Base-by-base conservation (phyloP, 1,140 invertebrate genomes). In the Maniola jurtina region DNA sequence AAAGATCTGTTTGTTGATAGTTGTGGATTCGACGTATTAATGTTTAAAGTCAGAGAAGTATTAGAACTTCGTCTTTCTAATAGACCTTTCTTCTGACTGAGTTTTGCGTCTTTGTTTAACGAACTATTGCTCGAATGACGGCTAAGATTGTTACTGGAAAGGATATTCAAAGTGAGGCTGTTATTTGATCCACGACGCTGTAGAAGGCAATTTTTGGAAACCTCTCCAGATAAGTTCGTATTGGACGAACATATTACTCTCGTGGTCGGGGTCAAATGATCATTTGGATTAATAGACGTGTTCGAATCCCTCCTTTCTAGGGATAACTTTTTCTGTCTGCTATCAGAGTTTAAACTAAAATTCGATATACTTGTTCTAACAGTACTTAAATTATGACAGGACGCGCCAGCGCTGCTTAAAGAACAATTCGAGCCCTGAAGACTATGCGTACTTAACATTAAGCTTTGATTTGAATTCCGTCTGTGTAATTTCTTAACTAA, bases 121-220 rank as follows among this genome's bases (percentile, higher is more conserved):
- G 91, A 92, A 76, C 86, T 90, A 54, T 92, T 92, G 64, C 92
- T 92, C 6, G 91, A 92, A 75, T 92, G 92, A n/a, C 92, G 75
- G 68, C 92, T 93, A 0, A 93, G 72, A 59, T 91, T 92, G 33
- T 85, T 88, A 0, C 89, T 84, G 5, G 91, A 91, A 59, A 90
- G 81, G 34, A 93, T 90, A 69, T 93, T 93, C 25, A 93, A 74
- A 0, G 97, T 98, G 6, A 98, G 90, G 73, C 96, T 97, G 33
- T 97, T 96, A 81, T 96, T 98, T 0, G 97, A 98, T 1, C 97
- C 96, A 7, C 96, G 92, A n/a, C 96, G 92, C 86, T 97, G 95
- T 10, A 96, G 77, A 4, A 96, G 84, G 74, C 95, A 95, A 81
- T 96, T 97, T 40, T 92, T 92, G 2, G 82, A 81, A 5, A 73